Conservation (phyloP, 2,797 vertebrate species). For the Neosilurus mollespiculum region DNA sequence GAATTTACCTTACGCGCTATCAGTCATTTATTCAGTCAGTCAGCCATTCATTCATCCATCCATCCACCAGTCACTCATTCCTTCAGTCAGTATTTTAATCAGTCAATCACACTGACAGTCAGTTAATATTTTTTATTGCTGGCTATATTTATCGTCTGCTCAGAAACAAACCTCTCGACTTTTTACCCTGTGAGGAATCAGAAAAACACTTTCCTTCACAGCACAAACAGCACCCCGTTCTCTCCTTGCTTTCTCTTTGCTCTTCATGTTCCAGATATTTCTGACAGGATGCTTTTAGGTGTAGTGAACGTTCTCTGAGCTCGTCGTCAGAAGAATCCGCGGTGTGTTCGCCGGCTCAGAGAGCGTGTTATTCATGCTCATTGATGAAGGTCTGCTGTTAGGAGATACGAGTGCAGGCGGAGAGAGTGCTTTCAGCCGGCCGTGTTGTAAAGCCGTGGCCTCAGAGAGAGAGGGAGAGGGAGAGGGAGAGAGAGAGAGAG, state of each 20-base stretch:
- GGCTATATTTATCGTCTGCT: not conserved
- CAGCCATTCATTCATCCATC: not conserved
- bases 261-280: not conserved
- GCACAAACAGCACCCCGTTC: not conserved
- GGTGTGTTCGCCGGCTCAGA: not conserved
- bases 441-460: constrained; percentile 43
- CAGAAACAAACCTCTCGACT: not conserved
- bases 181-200: not conserved
- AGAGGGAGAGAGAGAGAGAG: constrained; percentile 9
- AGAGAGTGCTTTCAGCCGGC: constrained; percentile 45
- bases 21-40: not conserved
- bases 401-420: constrained; percentile 39
- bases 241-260: not conserved
- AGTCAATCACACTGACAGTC: not conserved
- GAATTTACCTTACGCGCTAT: not conserved
- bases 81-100: not conserved
- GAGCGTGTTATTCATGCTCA: constrained; percentile 42
- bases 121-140: not conserved
- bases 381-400: constrained; percentile 50
- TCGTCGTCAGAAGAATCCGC: not conserved
- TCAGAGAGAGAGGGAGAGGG: constrained; percentile 20
- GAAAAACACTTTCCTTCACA: not conserved
- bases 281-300: not conserved
- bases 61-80: not conserved
- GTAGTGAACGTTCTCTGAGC: not conserved